phyloP scores from a whole-genome alignment of 2,797 vertebrate genomes.

The Staurois parvus region DNA sequence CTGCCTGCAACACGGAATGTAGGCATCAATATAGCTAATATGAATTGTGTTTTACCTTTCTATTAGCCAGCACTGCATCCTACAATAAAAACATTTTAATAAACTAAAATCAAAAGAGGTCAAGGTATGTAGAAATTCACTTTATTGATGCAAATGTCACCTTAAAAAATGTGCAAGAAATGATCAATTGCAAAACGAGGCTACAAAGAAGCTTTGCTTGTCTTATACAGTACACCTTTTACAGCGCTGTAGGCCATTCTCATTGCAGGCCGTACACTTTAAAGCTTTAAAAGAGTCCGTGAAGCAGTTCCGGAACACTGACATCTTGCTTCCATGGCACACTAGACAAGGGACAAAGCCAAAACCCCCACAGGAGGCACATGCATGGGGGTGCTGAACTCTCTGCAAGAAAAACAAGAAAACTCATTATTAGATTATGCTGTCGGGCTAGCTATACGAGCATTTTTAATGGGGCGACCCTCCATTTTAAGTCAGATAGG shows the following conservation, averaged over 20 bases:
- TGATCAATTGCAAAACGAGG: constrained; percentile 47
- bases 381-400: constrained; percentile 92
- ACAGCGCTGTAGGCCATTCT: constrained; percentile 95
- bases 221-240: constrained; percentile 80
- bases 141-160: constrained; percentile 52
- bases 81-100: not conserved
- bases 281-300: constrained; percentile 98
- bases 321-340: constrained; percentile 99
- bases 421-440: too few species aligned
- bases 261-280: constrained; percentile 96
- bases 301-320: constrained; percentile 96
- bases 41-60: too few species aligned
- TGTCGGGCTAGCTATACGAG: too few species aligned
- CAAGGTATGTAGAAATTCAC: constrained; percentile 37
- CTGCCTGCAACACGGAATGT: too few species aligned
- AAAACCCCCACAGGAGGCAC: constrained; percentile 91
- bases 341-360: constrained; percentile 93
- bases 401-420: constrained; percentile 75
- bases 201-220: constrained; percentile 14
- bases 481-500: too few species aligned
- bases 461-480: too few species aligned
- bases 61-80: not conserved
- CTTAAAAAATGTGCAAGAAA: constrained; percentile 57
- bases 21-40: too few species aligned
- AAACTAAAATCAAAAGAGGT: too few species aligned